These are phyloP conservation scores for Thalassoma bifasciatum DNA, from an alignment of 2,113 vertebrate genomes.

Conservation along the genomic window DNA sequence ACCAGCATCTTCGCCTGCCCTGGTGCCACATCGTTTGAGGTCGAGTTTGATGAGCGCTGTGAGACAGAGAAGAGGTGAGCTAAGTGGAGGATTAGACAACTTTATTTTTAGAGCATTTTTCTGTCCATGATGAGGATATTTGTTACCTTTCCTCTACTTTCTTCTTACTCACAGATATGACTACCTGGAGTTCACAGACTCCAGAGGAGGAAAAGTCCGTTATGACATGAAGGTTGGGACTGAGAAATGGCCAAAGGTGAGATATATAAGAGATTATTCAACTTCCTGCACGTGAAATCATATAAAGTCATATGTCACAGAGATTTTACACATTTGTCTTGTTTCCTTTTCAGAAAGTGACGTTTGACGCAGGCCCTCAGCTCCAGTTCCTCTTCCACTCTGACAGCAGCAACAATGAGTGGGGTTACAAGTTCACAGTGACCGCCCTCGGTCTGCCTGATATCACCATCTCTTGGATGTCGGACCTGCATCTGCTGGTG, in stretches of 20 bases:
- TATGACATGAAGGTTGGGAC: slow-evolving; percentile 97
- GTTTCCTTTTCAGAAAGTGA: slow-evolving; percentile 91
- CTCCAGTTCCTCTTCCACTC: slow-evolving; percentile 99
- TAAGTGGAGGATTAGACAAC: neutral
- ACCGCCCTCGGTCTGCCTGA: slow-evolving; percentile 93
- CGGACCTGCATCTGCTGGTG: slow-evolving; percentile 95
- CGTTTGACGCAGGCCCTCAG: slow-evolving; percentile 94
- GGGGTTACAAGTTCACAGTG: slow-evolving; percentile 97
- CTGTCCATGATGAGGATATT: neutral
- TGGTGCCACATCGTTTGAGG: slow-evolving; percentile 93
- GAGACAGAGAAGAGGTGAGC: slow-evolving; percentile 95
- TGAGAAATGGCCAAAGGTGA: slow-evolving; percentile 97
- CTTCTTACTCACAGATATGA: slow-evolving; percentile 87
- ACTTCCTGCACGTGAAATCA: no score
- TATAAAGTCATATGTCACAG: neutral
- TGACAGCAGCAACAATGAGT: slow-evolving; percentile 97
- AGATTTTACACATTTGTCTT: neutral
- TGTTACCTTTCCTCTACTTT: neutral
- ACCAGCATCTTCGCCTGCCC: slow-evolving; percentile 93
- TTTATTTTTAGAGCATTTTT: neutral
- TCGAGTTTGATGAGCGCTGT: slow-evolving; percentile 97
- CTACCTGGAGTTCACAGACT: slow-evolving; percentile 97
- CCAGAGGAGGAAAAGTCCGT: slow-evolving; percentile 94
- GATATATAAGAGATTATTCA: neutral
- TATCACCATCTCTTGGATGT: slow-evolving; percentile 93